These are phyloP conservation scores for Synanceia verrucosa DNA, from an alignment of 2,797 vertebrate genomes.

Conservation along the genomic window DNA sequence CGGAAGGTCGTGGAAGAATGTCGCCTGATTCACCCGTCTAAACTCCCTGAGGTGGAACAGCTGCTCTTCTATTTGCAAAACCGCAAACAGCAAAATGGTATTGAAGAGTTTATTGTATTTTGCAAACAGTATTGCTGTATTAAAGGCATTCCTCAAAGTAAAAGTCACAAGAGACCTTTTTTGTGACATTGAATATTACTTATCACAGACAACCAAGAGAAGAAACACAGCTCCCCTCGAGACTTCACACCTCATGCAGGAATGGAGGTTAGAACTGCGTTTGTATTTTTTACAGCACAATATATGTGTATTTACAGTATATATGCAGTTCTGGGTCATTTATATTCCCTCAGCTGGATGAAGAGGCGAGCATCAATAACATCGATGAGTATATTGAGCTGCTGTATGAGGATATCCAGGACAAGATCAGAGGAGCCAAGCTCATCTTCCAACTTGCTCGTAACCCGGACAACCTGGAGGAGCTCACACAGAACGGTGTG, in stretches of 20 bases:
- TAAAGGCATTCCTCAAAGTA: not conserved
- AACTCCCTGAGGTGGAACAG: conserved; percentile 90
- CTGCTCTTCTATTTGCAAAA: conserved; percentile 94
- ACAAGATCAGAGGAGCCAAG: conserved; percentile 91
- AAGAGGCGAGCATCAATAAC: conserved; percentile 90
- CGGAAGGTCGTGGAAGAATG: conserved; percentile 95
- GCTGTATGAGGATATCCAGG: conserved; percentile 92
- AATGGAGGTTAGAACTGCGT: conserved; percentile 84
- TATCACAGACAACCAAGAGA: conserved; percentile 87
- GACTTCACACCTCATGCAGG: conserved; percentile 90
- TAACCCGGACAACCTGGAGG: conserved; percentile 93
- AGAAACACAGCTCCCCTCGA: conserved; percentile 84
- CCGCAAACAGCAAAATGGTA: conserved; percentile 85
- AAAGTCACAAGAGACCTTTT: not conserved
- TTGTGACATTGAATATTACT: not conserved
- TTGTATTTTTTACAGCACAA: not conserved
- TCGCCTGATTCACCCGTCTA: conserved; percentile 92
- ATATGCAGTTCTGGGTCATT: not conserved
- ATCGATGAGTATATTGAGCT: conserved; percentile 94
- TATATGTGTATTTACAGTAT: not conserved
- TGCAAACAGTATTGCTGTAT: not conserved
- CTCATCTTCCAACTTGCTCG: conserved; percentile 92
- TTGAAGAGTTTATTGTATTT: conserved; percentile 19
- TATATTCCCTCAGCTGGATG: conserved; percentile 73
- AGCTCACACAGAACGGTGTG: conserved; percentile 90